Evolutionary conservation across 2,888 invertebrate genomes (phyloP).

Genomic region (Scrobipalpa atriplicella): DNA sequence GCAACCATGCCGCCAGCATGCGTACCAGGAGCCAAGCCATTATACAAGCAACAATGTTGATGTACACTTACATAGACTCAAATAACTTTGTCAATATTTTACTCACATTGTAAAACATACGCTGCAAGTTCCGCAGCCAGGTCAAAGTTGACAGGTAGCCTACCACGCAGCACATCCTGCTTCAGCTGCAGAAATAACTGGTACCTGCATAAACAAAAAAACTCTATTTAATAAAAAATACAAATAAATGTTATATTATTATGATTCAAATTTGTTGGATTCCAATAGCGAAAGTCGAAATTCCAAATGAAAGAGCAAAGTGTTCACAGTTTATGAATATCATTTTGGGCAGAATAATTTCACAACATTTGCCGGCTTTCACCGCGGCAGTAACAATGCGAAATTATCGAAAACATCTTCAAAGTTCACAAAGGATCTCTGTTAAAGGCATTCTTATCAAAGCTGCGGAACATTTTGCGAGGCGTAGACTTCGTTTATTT

Average conservation of each 20-base stretch:
- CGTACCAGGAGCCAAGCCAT: conserved; percentile 7
- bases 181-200: conserved; percentile 98
- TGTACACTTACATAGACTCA: not conserved
- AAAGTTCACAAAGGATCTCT: conserved; percentile 37
- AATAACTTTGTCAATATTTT: not conserved
- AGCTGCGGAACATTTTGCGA: conserved; percentile 35
- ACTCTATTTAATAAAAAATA: conserved; percentile 20
- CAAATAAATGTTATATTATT: not conserved
- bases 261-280: not conserved
- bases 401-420: conserved; percentile 38
- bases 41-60: not conserved
- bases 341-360: conserved; percentile 12
- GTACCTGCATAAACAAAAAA: conserved; percentile 84
- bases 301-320: conserved; percentile 2
- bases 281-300: not conserved
- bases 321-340: conserved; percentile 10
- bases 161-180: conserved; percentile 97
- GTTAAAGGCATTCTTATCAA: conserved; percentile 35
- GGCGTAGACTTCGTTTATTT: conserved; percentile 34
- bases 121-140: conserved; percentile 96
- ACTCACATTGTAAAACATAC: conserved; percentile 97
- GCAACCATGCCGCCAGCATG: not conserved
- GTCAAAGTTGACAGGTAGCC: conserved; percentile 95
- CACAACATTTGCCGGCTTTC: conserved; percentile 11
- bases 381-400: conserved; percentile 33